Evolutionary conservation across 2,797 vertebrate species (phyloP).

Genomic region (Chloroceryle inda): DNA sequence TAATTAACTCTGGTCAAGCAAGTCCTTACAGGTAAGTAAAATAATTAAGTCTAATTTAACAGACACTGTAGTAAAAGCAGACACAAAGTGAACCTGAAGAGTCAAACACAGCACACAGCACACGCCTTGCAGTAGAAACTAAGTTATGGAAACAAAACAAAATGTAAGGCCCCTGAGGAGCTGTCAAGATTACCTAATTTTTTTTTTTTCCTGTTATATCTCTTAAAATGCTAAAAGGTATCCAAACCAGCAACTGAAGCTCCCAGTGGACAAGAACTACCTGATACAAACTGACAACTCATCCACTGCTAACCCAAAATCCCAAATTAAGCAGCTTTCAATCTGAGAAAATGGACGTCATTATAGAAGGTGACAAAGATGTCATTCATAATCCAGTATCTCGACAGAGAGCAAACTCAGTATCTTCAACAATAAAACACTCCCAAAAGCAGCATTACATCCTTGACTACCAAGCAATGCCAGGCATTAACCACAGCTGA

Average conservation of each 20-base stretch:
- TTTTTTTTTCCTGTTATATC: not conserved
- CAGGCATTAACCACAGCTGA: not conserved
- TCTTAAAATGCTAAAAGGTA: not conserved
- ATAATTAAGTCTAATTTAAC: conserved; percentile 43
- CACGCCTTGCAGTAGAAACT: not conserved
- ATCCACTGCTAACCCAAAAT: not conserved
- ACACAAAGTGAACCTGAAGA: not conserved
- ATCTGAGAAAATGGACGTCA: rapidly evolving
- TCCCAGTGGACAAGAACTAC: not conserved
- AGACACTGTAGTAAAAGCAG: conserved; percentile 5
- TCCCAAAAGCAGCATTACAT: not conserved
- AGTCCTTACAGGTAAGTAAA: conserved; percentile 22
- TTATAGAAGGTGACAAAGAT: not conserved
- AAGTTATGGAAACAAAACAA: not conserved
- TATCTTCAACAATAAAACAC: not conserved
- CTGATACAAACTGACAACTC: not conserved
- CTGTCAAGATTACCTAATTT: not conserved
- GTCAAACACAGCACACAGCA: not conserved
- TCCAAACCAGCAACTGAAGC: not conserved
- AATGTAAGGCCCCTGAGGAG: not conserved
- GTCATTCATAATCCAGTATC: rapidly evolving
- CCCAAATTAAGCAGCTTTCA: not conserved
- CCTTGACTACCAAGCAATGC: not conserved
- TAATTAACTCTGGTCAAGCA: conserved; percentile 55
- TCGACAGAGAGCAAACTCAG: not conserved